Evolutionary conservation across 2,797 vertebrate genomes (phyloP), one percentile per base, ranked within the genome.

Genomic region (Gephyroberyx darwinii): DNA sequence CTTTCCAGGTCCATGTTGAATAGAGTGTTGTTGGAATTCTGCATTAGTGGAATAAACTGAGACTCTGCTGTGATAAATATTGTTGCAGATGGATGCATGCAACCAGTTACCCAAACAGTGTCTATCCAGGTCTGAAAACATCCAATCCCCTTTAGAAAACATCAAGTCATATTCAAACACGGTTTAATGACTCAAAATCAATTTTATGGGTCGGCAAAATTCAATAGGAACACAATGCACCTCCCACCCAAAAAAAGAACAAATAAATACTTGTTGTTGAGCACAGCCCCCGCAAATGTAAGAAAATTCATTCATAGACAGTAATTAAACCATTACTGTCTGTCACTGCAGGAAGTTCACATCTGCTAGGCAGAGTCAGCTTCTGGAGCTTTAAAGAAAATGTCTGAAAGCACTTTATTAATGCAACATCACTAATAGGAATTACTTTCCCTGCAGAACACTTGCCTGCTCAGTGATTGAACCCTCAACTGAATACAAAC

Each of bases 381-480:
- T 79, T 84, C 65, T 76, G 59, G 65, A 85, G 83, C 84, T 89
- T 86, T 75, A 89, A 84, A 85, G 74, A 84, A 79, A 31, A 83
- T 78, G 77, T 85, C 87, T 89, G 78, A 85, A 86, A 78, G 65
- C 76, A 68, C 22, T 60, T 61, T 86, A 82, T 87, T 88, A 89
- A 86, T 89, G 77, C 81, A 83, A 89, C 85, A 86, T 88, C 79
- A 77, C 76, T 88, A 65, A 85, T 86, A 87, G 75, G 77, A 86
- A 91, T 89, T 58, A 82, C 87, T 78, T 80, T 73, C 86, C 86
- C 78, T 16, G 62, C 81, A 81, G 80, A 86, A 57, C 41, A 67
- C 65, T 65, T 69, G 65, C 51, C 75, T 81, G 68, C 57, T 84
- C 71, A 75, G 84, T 58, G 69, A 85, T 41, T 85, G 74, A 86